A percentile compares a stretch with the other conserved stretches of the same genome.
phyloP scores from a whole-genome alignment of 2,113 vertebrate species.

The Onychostoma macrolepis region DNA sequence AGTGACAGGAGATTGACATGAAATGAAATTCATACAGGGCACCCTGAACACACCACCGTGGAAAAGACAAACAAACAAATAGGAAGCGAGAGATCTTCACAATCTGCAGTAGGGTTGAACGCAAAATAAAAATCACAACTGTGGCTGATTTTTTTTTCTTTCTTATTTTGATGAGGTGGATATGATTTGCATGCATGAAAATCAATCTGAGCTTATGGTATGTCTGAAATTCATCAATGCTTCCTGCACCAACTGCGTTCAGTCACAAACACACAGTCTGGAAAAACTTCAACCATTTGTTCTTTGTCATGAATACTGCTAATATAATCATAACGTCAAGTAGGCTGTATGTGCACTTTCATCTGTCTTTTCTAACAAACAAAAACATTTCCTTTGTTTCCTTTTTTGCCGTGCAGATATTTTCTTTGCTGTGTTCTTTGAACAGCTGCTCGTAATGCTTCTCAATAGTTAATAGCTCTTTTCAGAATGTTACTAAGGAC shows the following conservation, averaged over 20 bases:
- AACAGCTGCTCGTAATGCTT: slow-evolving; percentile 34
- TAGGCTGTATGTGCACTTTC: slow-evolving; percentile 10
- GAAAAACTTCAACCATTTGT: slow-evolving; percentile 18
- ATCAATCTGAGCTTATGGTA: slow-evolving; percentile 53
- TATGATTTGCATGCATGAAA: slow-evolving; percentile 58
- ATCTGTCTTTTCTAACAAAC: slow-evolving; percentile 20
- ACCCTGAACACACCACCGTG: slow-evolving; percentile 70
- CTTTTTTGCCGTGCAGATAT: neutral
- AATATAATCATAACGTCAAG: slow-evolving; percentile 30
- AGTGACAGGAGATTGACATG: slow-evolving; percentile 84
- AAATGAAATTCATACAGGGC: slow-evolving; percentile 82
- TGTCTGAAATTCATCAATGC: slow-evolving; percentile 49
- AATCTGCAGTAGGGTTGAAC: slow-evolving; percentile 20
- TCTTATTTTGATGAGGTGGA: slow-evolving; percentile 19
- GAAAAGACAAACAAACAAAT: slow-evolving; percentile 74
- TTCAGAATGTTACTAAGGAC: neutral
- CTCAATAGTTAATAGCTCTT: neutral
- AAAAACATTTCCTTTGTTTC: neutral
- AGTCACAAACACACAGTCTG: slow-evolving; percentile 11
- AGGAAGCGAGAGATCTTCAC: slow-evolving; percentile 65
- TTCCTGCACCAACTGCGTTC: slow-evolving; percentile 49
- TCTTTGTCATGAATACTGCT: slow-evolving; percentile 12
- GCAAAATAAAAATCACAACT: slow-evolving; percentile 28
- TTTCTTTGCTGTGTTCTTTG: slow-evolving; percentile 48
- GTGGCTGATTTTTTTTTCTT: neutral